Base-by-base conservation (phyloP, 2,113 vertebrate genomes). In the Oophaga pumilio region DNA sequence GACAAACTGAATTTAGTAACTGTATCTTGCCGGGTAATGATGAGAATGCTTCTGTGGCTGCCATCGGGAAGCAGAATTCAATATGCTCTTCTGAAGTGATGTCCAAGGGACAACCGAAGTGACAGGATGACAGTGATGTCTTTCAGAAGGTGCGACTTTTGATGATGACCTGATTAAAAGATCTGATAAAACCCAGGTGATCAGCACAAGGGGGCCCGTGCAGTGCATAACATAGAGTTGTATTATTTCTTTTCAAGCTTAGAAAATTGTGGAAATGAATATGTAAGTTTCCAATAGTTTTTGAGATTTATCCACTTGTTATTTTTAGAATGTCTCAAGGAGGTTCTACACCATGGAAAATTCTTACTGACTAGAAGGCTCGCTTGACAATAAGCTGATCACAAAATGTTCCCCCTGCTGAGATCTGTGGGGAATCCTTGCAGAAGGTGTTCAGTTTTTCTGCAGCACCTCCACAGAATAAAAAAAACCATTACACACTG, bases 1-100 rank as follows among this genome's bases (percentile, higher is more conserved):
- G 79, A 73, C 69, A 83, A 83, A 49, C 79, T 76, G 86, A 74
- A 82, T 76, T 62, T 76, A 62, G 79, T 43, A 76, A 66, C 69
- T 20, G 1, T 24, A 64, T 87, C 69, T 74, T 20, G 26, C 22
- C 33, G 71, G 77, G 56, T 62, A 43, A 71, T 56, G 76, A 78
- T 86, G 76, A 79, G 59, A 80, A 53, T 52, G 15, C 76, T 56
- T 50, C 66, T 50, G 43, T 22, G 43, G 2, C 9, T 80, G 49
- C 66, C 52, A 17, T 33, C n/a, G 43, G 33, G 24, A 60, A 50
- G 13, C 17, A 52, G 15, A 76, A 50, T 85, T 85, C 71, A 76
- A 85, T 76, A 76, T 76, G 71, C 2, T 57, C 20, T 6, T n/a
- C 43, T 66, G 18, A 83, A 83, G 62, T 50, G 43, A 12, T 82